Conservation (phyloP, 2,113 vertebrate genomes). For the Parus major region DNA sequence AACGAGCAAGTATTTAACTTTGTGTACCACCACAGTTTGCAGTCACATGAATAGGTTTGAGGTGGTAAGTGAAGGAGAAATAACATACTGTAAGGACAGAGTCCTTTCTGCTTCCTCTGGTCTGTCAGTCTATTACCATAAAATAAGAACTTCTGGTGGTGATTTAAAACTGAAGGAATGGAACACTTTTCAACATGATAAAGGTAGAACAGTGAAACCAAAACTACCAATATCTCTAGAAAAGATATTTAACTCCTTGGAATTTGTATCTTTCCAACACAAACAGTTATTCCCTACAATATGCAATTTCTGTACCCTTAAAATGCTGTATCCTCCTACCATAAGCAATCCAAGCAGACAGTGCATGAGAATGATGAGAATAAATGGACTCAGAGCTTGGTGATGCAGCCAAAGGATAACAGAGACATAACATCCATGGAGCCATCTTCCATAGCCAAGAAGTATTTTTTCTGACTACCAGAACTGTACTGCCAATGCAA, state of each 20-base stretch:
- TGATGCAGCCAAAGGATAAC: neutral
- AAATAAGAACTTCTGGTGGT: neutral
- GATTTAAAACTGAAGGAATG: neutral
- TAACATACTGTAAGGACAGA: neutral
- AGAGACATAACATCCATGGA: neutral
- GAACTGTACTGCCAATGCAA: neutral
- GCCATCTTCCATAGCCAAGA: neutral
- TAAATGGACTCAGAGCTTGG: neutral
- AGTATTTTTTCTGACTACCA: neutral
- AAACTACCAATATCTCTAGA: neutral
- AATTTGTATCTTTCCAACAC: neutral
- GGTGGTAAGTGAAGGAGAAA: neutral
- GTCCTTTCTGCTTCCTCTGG: neutral
- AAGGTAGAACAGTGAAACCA: neutral
- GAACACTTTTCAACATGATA: neutral
- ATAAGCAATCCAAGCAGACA: neutral
- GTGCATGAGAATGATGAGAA: neutral
- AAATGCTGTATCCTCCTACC: neutral
- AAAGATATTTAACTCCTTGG: neutral
- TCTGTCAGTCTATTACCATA: neutral
- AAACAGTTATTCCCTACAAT: neutral
- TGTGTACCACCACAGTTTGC: neutral
- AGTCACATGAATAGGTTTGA: neutral
- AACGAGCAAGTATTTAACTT: neutral
- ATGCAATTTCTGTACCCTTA: neutral